Percentiles rank a stretch among this genome's conserved stretches.
These are phyloP conservation scores for Calephelis virginiensis DNA, from an alignment of 1,140 invertebrate species.

Conservation along the genomic window DNA sequence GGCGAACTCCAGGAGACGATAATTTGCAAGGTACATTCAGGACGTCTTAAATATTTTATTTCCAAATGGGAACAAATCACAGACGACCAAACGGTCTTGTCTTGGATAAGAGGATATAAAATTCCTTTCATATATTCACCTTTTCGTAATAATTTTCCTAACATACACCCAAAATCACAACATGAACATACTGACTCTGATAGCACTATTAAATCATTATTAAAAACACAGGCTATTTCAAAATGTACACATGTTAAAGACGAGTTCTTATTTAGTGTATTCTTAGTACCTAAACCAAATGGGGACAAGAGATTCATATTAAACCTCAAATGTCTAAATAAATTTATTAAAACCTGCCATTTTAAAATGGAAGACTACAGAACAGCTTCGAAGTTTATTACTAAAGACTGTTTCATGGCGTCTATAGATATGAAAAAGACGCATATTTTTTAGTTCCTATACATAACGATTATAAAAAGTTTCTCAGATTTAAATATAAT, in stretches of 20 bases:
- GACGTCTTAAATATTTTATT: too few species aligned
- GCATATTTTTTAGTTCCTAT: constrained; percentile 22
- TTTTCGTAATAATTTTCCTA: too few species aligned
- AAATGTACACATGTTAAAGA: constrained; percentile 19
- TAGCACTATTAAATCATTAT: background rate
- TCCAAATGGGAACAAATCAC: too few species aligned
- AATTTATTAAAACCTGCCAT: constrained; percentile 24
- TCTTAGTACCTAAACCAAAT: constrained; percentile 27
- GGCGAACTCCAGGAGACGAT: too few species aligned
- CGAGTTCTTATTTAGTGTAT: constrained; percentile 29
- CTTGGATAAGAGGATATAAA: too few species aligned
- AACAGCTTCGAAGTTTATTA: constrained; percentile 21
- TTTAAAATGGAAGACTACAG: constrained; percentile 34
- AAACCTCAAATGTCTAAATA: constrained; percentile 26
- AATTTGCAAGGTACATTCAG: too few species aligned
- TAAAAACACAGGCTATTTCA: constrained; percentile 25
- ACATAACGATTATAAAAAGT: constrained; percentile 10
- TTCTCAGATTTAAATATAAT: background rate
- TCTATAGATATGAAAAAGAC: constrained; percentile 21
- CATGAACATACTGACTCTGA: background rate
- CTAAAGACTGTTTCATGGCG: constrained; percentile 1
- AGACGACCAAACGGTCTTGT: too few species aligned
- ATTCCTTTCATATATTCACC: too few species aligned
- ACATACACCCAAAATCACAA: too few species aligned
- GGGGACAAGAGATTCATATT: constrained; percentile 22